phyloP scores from a whole-genome alignment of 2,113 vertebrate species.

The Heloderma charlesbogerti region DNA sequence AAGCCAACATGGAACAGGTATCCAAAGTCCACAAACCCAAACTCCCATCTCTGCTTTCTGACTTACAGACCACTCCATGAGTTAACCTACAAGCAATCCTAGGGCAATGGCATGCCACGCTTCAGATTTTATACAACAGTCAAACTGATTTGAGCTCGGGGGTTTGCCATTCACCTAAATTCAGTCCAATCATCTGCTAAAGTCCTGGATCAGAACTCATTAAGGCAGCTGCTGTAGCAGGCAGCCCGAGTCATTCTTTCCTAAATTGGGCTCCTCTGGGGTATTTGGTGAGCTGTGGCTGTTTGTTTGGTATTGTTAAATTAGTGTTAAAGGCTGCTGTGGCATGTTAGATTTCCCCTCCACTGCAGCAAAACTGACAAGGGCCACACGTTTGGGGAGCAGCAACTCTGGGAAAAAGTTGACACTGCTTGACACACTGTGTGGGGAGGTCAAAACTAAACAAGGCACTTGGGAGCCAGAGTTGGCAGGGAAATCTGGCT shows the following conservation, averaged over 20 bases:
- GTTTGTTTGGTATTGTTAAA: slow-evolving; percentile 65
- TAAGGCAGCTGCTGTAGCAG: slow-evolving; percentile 39
- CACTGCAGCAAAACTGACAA: slow-evolving; percentile 49
- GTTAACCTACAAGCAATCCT: neutral
- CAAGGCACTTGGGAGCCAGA: slow-evolving; percentile 44
- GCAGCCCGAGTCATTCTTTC: slow-evolving; percentile 35
- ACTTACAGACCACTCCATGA: neutral
- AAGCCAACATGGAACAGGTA: neutral
- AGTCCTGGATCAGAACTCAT: neutral
- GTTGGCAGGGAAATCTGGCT: slow-evolving; percentile 18
- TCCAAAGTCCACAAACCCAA: neutral
- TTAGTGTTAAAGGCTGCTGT: slow-evolving; percentile 60
- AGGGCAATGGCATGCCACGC: neutral
- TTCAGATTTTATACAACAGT: slow-evolving; percentile 19
- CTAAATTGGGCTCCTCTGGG: neutral
- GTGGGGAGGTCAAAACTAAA: slow-evolving; percentile 45
- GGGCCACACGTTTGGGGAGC: slow-evolving; percentile 20
- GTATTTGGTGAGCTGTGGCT: neutral
- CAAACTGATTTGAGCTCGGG: neutral
- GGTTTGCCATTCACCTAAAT: slow-evolving; percentile 28
- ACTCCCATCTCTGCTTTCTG: neutral
- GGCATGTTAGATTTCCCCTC: neutral
- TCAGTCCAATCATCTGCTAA: slow-evolving; percentile 10
- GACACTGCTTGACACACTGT: neutral
- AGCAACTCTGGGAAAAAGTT: slow-evolving; percentile 14